phyloP scores from a whole-genome alignment of 2,113 vertebrate genomes.

The Xiphophorus hellerii region DNA sequence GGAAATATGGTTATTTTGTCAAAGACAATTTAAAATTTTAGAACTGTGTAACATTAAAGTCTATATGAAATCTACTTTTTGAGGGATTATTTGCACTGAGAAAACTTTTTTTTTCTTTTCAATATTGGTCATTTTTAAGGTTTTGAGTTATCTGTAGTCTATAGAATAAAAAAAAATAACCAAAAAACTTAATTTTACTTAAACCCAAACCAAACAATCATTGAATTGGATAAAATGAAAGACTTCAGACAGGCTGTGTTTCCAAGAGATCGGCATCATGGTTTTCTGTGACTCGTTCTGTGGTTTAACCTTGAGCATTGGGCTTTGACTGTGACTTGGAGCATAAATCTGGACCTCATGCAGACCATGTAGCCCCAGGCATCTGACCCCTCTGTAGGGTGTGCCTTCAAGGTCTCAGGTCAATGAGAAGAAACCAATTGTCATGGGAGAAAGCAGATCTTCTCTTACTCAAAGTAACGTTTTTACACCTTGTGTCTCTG shows the following conservation, averaged over 20 bases:
- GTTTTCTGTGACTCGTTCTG: neutral
- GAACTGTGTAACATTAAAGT: too few relatives aligned
- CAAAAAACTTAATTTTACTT: neutral
- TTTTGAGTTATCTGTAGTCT: neutral
- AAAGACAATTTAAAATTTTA: too few relatives aligned
- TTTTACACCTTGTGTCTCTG: slow-evolving; percentile 5
- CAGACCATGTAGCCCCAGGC: slow-evolving; percentile 26
- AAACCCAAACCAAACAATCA: neutral
- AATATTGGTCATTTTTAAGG: neutral
- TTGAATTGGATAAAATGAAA: neutral
- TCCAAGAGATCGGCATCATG: slow-evolving; percentile 17
- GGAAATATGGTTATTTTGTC: too few relatives aligned
- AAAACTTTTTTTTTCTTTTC: too few relatives aligned
- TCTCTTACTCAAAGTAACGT: slow-evolving; percentile 17
- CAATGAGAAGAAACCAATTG: slow-evolving; percentile 30
- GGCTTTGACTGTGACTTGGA: slow-evolving; percentile 43
- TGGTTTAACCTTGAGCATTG: slow-evolving; percentile 10
- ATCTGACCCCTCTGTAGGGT: slow-evolving; percentile 36
- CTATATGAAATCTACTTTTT: too few relatives aligned
- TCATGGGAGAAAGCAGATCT: slow-evolving; percentile 1
- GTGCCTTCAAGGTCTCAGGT: slow-evolving; percentile 15
- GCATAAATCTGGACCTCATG: slow-evolving; percentile 18
- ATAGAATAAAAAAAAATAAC: neutral
- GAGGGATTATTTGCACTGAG: too few relatives aligned
- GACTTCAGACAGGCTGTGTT: neutral